These are phyloP conservation scores for Anastatus disparis DNA, from an alignment of 1,140 invertebrate species.

Conservation along the genomic window DNA sequence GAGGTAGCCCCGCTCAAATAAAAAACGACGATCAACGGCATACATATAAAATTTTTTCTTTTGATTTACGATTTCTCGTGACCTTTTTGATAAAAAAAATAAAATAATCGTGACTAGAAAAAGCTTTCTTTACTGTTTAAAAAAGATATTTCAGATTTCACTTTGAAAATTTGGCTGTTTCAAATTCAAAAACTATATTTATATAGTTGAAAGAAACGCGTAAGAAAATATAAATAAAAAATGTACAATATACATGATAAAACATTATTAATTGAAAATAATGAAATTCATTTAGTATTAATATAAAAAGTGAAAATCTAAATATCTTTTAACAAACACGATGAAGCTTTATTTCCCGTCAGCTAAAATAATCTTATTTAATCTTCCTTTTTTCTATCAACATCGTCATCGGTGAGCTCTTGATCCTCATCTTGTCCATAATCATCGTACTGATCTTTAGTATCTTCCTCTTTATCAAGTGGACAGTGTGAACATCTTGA, in stretches of 20 bases:
- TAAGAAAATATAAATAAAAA: background rate
- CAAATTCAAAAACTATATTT: too few relatives aligned
- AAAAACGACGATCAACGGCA: too few relatives aligned
- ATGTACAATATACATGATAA: background rate
- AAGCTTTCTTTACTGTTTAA: conserved; percentile 6
- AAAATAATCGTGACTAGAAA: conserved; percentile 36
- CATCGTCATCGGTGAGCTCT: conserved; percentile 51
- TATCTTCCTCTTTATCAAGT: conserved; percentile 49
- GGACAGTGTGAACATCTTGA: conserved; percentile 70
- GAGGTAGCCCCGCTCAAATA: too few relatives aligned
- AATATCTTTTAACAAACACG: too few relatives aligned
- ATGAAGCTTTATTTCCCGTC: background rate
- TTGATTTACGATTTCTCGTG: too few relatives aligned
- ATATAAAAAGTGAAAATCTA: too few relatives aligned
- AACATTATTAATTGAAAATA: too few relatives aligned
- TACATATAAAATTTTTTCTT: too few relatives aligned
- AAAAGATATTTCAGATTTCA: background rate
- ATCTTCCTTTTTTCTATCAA: conserved; percentile 40
- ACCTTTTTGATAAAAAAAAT: too few relatives aligned
- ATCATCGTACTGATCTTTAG: conserved; percentile 60
- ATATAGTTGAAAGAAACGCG: background rate
- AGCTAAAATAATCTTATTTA: too few relatives aligned
- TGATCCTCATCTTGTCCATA: conserved; percentile 61
- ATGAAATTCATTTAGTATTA: too few relatives aligned
- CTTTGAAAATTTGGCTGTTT: background rate